Evolutionary conservation across 2,888 invertebrate species (phyloP), one percentile per base, ranked within the genome.

Genomic region (Hoplodrina blanda): DNA sequence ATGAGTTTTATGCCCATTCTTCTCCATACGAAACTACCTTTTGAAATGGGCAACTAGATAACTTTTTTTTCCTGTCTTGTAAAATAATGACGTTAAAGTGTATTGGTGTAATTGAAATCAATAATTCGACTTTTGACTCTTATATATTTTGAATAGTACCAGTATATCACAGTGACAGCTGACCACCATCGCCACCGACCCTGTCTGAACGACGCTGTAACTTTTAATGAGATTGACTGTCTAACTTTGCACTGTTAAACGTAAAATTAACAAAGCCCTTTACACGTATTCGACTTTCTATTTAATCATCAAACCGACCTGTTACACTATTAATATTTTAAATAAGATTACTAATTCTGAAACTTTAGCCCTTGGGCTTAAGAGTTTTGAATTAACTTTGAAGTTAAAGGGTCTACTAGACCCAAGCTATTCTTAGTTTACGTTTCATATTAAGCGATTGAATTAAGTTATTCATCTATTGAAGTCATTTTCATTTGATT

Each of bases 281-380:
- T 37, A 44, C 69, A 55, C 19, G 60, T 54, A 59, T 25, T 60
- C 17, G 46, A 33, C 0, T 37, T 67, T 55, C 1, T 55, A 46
- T 46, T n/a, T 50, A 53, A 76, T 50, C 15, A 54, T 10, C 19
- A 37, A 30, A 19, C n/a, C 63, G 33, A 49, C 57, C 49, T 50
- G 61, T 64, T 64, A 71, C 19, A 59, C 62, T 50, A 69, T 72
- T 52, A 76, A 81, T 80, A 70, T 84, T 76, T 81, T 56, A 41
- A 76, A 65, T 73, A 66, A 71, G 56, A 66, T 78, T 67, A 73
- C 69, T 68, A 63, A 63, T 73, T 73, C 60, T 50, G 53, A 50
- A 82, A 83, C 72, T 84, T 80, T 49, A 62, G 20, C 67, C 54
- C 53, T 74, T 69, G 66, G 55, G 33, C 46, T 62, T 11, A 67